Percentiles rank a stretch among this genome's conserved stretches.
These are phyloP conservation scores for Pseudocheirus occidentalis DNA, from an alignment of 2,797 vertebrate species.

Conservation along the genomic window DNA sequence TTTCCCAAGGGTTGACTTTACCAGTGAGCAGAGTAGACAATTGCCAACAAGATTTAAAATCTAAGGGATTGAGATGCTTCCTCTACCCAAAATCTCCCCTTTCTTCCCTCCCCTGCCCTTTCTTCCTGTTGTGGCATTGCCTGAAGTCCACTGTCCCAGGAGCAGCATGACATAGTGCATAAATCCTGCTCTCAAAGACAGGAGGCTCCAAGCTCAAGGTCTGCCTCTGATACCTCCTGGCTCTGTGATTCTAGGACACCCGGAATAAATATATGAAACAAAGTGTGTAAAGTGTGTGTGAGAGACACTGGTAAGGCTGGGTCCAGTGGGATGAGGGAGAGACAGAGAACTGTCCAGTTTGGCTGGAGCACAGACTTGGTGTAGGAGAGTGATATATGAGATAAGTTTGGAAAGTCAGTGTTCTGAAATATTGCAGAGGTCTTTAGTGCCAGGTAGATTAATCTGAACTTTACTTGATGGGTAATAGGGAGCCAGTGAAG, in stretches of 20 bases:
- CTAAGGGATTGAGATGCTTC: neutral
- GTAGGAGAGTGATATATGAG: neutral
- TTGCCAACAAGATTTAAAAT: neutral
- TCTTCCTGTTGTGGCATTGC: neutral
- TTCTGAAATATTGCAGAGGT: neutral
- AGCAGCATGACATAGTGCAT: neutral
- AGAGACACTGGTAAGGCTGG: neutral
- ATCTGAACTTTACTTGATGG: neutral
- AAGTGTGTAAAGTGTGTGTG: neutral
- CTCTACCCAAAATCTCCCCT: neutral
- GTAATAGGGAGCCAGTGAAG: neutral
- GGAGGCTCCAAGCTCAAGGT: neutral
- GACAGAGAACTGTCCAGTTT: neutral
- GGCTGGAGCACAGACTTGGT: neutral
- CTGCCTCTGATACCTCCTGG: neutral
- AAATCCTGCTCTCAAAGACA: neutral
- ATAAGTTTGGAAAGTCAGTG: neutral
- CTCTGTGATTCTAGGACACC: neutral
- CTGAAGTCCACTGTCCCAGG: neutral
- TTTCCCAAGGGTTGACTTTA: slow-evolving; percentile 34
- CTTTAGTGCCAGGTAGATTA: neutral
- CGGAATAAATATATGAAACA: neutral
- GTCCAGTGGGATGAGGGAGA: neutral
- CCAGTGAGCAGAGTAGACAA: neutral
- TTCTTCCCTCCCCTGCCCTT: neutral